These are phyloP conservation scores for Chaunax sp. DNA, from an alignment of 2,797 vertebrate species.

Conservation along the genomic window DNA sequence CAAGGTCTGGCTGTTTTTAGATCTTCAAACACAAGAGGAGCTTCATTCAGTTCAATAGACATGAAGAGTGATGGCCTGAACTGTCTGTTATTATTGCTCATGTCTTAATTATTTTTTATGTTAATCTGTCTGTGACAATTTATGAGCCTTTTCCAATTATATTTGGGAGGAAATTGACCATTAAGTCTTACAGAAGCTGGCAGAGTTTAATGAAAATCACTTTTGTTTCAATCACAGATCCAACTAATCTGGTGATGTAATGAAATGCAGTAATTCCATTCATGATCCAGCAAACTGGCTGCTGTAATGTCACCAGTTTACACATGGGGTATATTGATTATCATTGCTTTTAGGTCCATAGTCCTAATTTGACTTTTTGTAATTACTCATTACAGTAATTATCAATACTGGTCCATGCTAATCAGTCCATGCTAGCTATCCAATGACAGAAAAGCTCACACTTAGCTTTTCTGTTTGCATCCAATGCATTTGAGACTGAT, in stretches of 20 bases:
- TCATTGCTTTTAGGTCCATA: conserved; percentile 10
- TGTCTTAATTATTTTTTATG: conserved; percentile 22
- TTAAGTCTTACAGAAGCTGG: conserved; percentile 35
- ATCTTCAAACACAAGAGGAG: conserved; percentile 6
- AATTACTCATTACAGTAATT: conserved; percentile 1
- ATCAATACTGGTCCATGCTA: no score
- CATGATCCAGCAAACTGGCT: conserved; percentile 51
- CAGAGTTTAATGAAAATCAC: conserved; percentile 31
- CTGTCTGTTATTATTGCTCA: conserved; percentile 23
- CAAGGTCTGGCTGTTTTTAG: neutral
- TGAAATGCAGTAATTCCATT: conserved; percentile 38
- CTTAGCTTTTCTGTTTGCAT: no score
- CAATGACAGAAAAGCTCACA: no score
- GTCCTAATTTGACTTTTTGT: conserved; percentile 9
- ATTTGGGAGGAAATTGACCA: conserved; percentile 41
- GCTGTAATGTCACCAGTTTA: conserved; percentile 1
- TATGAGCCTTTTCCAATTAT: conserved; percentile 35
- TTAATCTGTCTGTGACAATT: conserved; percentile 40
- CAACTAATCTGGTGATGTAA: conserved; percentile 35
- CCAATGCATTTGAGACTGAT: neutral
- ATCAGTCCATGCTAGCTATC: no score
- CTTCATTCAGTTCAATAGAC: neutral
- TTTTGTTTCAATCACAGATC: conserved; percentile 32
- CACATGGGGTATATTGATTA: neutral
- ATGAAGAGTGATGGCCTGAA: conserved; percentile 15